A percentile compares a stretch with the other conserved stretches of the same genome.
phyloP scores from a whole-genome alignment of 2,797 vertebrate species.

The Pteronotus mesoamericanus region DNA sequence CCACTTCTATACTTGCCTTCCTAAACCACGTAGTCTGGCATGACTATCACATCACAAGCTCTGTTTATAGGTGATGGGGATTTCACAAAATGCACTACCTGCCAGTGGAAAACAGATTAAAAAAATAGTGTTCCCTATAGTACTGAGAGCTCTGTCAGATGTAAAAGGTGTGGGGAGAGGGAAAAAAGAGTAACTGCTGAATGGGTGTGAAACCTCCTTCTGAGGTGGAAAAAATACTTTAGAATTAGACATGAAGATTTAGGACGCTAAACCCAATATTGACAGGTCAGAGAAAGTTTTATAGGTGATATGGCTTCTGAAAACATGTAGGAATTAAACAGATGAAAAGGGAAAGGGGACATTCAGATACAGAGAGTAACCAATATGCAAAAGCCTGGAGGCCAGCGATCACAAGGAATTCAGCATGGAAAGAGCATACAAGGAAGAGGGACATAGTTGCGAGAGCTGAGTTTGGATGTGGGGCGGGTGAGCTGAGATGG shows the following conservation, averaged over 20 bases:
- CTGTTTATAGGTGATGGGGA: neutral
- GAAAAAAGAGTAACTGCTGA: neutral
- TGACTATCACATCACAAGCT: neutral
- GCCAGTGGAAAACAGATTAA: neutral
- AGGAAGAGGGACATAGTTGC: neutral
- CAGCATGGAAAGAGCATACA: neutral
- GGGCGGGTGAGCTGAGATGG: neutral
- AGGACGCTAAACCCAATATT: neutral
- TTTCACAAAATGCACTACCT: neutral
- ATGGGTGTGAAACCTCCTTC: neutral
- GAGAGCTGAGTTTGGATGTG: neutral
- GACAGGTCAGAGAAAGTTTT: neutral
- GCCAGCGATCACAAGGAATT: neutral
- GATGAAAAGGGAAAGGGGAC: neutral
- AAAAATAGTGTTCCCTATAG: neutral
- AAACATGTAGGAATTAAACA: neutral
- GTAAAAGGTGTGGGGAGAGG: neutral
- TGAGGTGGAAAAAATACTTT: neutral
- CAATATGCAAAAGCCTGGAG: neutral
- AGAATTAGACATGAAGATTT: neutral
- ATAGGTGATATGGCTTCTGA: neutral
- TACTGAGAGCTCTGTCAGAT: neutral
- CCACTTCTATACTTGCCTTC: neutral
- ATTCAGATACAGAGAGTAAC: neutral
- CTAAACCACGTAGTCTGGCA: neutral